Percentiles rank a stretch among this genome's conserved stretches.
Conservation (phyloP, 2,888 invertebrate genomes). For the Mamestra brassicae region DNA sequence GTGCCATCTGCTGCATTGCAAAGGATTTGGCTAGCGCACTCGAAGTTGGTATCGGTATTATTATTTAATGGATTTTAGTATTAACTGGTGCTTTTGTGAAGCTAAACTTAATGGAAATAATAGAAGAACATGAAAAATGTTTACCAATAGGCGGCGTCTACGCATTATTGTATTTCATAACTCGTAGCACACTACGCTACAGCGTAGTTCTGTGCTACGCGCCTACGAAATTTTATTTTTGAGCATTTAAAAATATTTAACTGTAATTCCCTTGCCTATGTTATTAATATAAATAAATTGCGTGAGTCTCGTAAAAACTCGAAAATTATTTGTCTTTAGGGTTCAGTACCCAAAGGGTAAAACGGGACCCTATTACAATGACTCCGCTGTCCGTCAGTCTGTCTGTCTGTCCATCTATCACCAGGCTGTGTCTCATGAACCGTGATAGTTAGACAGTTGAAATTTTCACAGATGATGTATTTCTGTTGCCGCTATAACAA, state of each 20-base stretch:
- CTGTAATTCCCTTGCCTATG: no score
- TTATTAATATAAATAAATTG: no score
- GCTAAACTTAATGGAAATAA: background rate
- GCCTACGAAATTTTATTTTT: background rate
- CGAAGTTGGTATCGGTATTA: background rate
- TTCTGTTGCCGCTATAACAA: no score
- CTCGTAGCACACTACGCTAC: constrained; percentile 13
- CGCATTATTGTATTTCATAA: background rate
- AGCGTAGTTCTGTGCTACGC: constrained; percentile 26
- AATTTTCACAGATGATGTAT: no score
- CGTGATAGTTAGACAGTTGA: no score
- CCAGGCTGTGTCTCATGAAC: no score
- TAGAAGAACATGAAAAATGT: background rate
- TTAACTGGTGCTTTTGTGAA: constrained; percentile 9
- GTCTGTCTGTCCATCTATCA: no score
- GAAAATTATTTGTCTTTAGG: no score
- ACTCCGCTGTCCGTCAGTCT: no score
- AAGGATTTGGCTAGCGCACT: constrained; percentile 35
- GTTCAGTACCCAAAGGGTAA: no score
- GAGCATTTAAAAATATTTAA: background rate
- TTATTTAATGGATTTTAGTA: constrained; percentile 5
- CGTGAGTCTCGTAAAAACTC: no score
- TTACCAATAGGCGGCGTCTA: constrained; percentile 1
- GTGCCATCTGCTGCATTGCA: constrained; percentile 55
- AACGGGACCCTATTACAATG: no score